Conservation (phyloP, 2,797 vertebrate species). For the Eleutherodactylus coqui region DNA sequence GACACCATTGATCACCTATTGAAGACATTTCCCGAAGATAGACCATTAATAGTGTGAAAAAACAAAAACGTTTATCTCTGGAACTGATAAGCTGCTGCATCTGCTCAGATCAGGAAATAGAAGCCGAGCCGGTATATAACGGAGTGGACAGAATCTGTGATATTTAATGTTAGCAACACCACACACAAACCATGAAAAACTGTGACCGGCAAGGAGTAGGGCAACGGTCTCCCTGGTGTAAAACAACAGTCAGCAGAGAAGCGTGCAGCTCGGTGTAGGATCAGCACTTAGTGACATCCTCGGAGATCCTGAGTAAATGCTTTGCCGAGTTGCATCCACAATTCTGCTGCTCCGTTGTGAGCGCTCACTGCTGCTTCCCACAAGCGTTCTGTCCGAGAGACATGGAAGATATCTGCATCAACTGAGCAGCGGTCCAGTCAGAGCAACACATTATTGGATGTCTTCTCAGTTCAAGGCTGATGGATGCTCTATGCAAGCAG, state of each 20-base stretch:
- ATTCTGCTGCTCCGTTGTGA: neutral
- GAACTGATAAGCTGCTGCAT: neutral
- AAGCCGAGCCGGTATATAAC: neutral
- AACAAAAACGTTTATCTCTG: no score
- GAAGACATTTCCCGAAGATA: no score
- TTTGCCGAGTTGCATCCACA: neutral
- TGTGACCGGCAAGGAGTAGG: neutral
- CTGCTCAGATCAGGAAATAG: rapidly evolving
- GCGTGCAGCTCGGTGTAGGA: no score
- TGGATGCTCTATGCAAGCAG: neutral
- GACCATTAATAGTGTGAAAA: no score
- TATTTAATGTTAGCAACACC: neutral
- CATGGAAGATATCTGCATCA: no score
- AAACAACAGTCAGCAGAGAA: neutral
- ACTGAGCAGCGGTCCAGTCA: no score
- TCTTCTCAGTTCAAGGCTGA: no score
- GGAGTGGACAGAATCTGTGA: no score
- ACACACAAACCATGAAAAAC: neutral
- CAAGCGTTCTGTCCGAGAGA: neutral
- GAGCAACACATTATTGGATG: no score
- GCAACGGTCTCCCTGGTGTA: neutral
- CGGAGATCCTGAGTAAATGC: neutral
- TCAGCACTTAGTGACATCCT: neutral
- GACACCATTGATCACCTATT: no score
- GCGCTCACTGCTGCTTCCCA: neutral